A percentile compares a stretch with the other conserved stretches of the same genome.
phyloP scores from a whole-genome alignment of 2,888 invertebrate species.

The Oxystoma pomonae region DNA sequence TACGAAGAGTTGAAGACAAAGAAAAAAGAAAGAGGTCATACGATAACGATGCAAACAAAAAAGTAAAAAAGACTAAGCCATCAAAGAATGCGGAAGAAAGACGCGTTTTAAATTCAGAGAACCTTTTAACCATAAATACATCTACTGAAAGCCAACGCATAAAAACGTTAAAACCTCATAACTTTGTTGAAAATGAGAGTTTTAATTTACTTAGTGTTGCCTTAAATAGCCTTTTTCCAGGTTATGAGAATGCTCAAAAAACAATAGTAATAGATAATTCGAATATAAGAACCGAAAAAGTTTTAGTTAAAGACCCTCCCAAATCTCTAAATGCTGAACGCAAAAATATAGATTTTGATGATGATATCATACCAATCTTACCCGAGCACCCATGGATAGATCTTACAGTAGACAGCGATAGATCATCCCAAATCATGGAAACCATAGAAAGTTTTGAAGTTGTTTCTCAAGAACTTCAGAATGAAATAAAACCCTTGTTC shows the following conservation, averaged over 20 bases:
- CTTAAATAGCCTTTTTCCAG: not conserved
- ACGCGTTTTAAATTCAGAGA: not conserved
- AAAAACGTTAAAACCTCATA: not conserved
- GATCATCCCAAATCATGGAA: not conserved
- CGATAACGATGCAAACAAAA: not conserved
- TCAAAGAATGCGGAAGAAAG: not conserved
- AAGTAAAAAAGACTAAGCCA: not conserved
- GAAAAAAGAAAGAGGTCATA: not conserved
- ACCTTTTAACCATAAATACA: not conserved
- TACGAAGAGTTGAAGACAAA: not conserved
- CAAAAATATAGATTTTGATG: not conserved
- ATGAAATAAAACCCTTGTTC: slow-evolving; percentile 6
- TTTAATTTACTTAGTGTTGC: too few relatives aligned
- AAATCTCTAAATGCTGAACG: not conserved
- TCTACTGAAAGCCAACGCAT: not conserved
- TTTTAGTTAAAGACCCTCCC: not conserved
- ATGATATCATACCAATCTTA: not conserved
- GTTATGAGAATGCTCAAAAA: not conserved
- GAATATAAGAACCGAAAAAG: not conserved
- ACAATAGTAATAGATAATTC: not conserved
- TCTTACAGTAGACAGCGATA: slow-evolving; percentile 3
- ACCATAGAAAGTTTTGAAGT: not conserved
- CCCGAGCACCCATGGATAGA: slow-evolving; percentile 5
- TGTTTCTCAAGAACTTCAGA: slow-evolving; percentile 3
- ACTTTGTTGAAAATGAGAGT: not conserved